Percentiles rank a stretch among this genome's conserved stretches.
These are phyloP conservation scores for Diarsia mendica DNA, from an alignment of 2,888 invertebrate genomes.

Conservation along the genomic window DNA sequence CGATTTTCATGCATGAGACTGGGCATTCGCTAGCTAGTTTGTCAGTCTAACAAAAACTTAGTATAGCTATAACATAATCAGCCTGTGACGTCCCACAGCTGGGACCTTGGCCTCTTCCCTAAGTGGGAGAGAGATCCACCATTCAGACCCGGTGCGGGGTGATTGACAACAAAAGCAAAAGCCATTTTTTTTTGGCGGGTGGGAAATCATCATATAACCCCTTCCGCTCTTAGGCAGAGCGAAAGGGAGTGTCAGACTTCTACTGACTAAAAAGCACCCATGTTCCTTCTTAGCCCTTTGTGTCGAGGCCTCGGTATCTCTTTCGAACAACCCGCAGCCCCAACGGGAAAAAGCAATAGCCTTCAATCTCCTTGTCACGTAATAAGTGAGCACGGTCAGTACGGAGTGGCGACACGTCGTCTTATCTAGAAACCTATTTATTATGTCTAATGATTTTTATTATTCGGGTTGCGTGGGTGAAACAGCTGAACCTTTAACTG, in stretches of 20 bases:
- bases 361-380: constrained; percentile 60
- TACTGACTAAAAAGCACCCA: too few relatives aligned
- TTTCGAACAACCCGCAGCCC: too few relatives aligned
- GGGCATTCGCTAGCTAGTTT: too few relatives aligned
- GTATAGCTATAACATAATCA: neutral
- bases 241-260: too few relatives aligned
- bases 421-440: constrained; percentile 86
- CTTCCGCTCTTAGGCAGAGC: too few relatives aligned
- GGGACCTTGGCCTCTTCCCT: neutral
- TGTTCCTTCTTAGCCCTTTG: too few relatives aligned
- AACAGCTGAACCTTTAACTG: constrained; percentile 59
- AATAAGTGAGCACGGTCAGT: constrained; percentile 71
- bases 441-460: constrained; percentile 83
- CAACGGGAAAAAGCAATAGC: constrained; percentile 8
- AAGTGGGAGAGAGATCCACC: neutral
- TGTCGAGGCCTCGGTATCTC: too few relatives aligned
- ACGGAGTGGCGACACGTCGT: constrained; percentile 83
- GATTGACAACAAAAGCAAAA: constrained; percentile 21
- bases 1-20: neutral
- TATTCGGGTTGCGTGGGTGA: constrained; percentile 73
- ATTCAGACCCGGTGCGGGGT: neutral
- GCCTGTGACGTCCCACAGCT: neutral
- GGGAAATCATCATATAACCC: too few relatives aligned
- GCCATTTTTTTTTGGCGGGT: too few relatives aligned
- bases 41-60: neutral